Evolutionary conservation across 2,888 invertebrate species (phyloP).

Genomic region (Coremacera marginata): DNA sequence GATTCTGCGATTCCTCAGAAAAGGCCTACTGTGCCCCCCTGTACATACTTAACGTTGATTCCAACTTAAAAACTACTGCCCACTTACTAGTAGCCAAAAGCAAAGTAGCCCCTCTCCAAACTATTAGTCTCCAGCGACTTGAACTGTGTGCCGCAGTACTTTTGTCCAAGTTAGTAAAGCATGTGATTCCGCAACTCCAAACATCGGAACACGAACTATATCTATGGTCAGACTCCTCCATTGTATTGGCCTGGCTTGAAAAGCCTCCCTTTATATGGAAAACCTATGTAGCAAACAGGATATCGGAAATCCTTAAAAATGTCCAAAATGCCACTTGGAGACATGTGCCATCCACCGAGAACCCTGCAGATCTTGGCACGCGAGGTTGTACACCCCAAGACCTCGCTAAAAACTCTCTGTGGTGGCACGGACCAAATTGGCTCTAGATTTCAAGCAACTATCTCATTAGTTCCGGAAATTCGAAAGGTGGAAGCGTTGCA

Average conservation of each 20-base stretch:
- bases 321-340: neutral
- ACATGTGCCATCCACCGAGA: too few species aligned
- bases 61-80: neutral
- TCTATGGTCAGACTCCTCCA: slow-evolving; percentile 37
- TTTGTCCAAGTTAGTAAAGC: neutral
- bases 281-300: slow-evolving; percentile 34
- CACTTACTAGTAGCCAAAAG: neutral
- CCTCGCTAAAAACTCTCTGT: too few species aligned
- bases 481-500: too few species aligned
- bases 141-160: slow-evolving; percentile 6
- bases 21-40: neutral
- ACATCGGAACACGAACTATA: neutral
- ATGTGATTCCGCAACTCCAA: neutral
- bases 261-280: slow-evolving; percentile 34
- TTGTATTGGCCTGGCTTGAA: slow-evolving; percentile 37
- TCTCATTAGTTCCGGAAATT: too few species aligned
- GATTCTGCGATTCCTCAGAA: slow-evolving; percentile 33
- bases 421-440: too few species aligned
- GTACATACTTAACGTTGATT: neutral
- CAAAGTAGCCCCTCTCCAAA: neutral
- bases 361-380: too few species aligned
- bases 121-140: neutral
- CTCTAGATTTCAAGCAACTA: too few species aligned
- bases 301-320: slow-evolving; percentile 20
- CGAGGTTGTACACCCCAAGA: too few species aligned